phyloP scores from a whole-genome alignment of 2,888 invertebrate genomes.

The Caenorhabditis panamensis region DNA sequence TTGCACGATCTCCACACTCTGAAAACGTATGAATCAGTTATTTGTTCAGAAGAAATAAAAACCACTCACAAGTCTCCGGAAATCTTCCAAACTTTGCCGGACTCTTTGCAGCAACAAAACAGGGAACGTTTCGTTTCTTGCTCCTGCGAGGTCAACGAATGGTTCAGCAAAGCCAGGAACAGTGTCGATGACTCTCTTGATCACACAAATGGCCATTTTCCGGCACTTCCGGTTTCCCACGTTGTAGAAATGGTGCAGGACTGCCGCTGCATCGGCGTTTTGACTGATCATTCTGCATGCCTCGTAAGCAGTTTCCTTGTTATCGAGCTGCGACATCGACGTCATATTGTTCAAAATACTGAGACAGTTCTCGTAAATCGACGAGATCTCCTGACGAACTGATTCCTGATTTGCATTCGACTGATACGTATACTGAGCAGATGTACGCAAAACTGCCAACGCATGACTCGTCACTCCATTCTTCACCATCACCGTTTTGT shows the following conservation, averaged over 20 bases:
- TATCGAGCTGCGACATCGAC: slow-evolving; percentile 39
- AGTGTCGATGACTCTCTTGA: slow-evolving; percentile 55
- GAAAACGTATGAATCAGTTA: background rate
- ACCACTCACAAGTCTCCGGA: slow-evolving; percentile 14
- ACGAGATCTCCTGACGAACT: background rate
- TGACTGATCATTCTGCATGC: slow-evolving; percentile 36
- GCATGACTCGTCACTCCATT: slow-evolving; percentile 45
- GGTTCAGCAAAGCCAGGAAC: slow-evolving; percentile 45
- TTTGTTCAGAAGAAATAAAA: background rate
- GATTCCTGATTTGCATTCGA: slow-evolving; percentile 12
- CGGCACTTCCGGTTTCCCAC: slow-evolving; percentile 38
- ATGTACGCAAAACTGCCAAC: slow-evolving; percentile 36
- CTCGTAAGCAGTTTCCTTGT: slow-evolving; percentile 29
- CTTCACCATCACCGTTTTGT: slow-evolving; percentile 49
- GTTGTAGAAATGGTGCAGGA: slow-evolving; percentile 31
- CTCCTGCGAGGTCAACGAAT: slow-evolving; percentile 38
- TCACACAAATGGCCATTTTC: slow-evolving; percentile 38
- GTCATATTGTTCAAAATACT: slow-evolving; percentile 52
- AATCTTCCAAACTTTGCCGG: slow-evolving; percentile 31
- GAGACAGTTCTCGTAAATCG: slow-evolving; percentile 50
- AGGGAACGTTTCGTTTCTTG: slow-evolving; percentile 22
- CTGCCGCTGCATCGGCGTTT: slow-evolving; percentile 28
- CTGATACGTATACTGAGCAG: slow-evolving; percentile 20
- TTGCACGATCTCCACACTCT: background rate
- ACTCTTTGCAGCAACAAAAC: slow-evolving; percentile 36